Base-by-base conservation (phyloP, 2,113 vertebrate species). In the Prochilodus magdalenae region DNA sequence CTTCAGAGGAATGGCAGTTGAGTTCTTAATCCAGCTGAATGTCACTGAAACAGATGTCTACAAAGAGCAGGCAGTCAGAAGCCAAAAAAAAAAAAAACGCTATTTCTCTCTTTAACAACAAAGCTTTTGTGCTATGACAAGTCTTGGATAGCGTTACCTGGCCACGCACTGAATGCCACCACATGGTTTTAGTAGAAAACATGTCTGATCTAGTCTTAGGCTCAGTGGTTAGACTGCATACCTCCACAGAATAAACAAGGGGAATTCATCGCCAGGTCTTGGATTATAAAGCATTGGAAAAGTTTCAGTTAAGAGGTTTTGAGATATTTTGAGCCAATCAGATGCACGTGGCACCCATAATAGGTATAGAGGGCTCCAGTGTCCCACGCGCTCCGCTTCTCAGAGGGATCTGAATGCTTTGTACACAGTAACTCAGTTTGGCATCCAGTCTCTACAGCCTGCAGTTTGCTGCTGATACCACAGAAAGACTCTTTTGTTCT, bases 401-500 rank as follows among this genome's bases (percentile, higher is more conserved):
- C 24, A 67, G 20, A 75, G 30, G 62, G 72, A 59, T 83, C 49
- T 73, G 53, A 77, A 77, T 40, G 69, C 69, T 65, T 65, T 26
- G 26, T 49, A 66, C 60, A 66, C 75, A 83, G 47, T 49, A 83
- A 73, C 49, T 83, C 60, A 51, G 70, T 84, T 74, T 79, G 76
- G 76, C 62, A 66, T 57, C 49, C 70, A 49, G 57, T 73, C 67
- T 75, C 30, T 75, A 65, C 49, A 75, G 73, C 51, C 73, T 75
- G 33, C 59, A 73, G 70, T 80, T 65, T 65, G 70, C 40, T 53
- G 75, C 81, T 49, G 40, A 44, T 44, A 51, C 44, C 66, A 65
- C 47, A 74, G 71, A 83, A 79, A 83, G 82, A 77, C 82, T 79
- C 82, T 84, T 78, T 75, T 84, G 76, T 84, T 79, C 70, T 62